Evolutionary conservation across 2,797 vertebrate species (phyloP).

Genomic region (Aphelocoma californica): DNA sequence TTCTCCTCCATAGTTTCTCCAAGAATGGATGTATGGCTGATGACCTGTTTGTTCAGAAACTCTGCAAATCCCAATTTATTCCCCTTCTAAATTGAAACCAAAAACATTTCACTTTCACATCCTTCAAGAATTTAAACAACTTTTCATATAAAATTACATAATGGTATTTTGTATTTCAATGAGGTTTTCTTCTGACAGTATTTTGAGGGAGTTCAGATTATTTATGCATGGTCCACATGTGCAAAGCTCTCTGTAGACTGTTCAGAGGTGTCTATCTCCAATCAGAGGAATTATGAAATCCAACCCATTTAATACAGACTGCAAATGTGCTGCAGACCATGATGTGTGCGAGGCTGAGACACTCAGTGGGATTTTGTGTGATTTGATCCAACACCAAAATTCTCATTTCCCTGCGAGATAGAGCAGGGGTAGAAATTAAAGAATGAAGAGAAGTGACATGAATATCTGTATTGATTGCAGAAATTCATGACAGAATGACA

Average conservation of each 20-base stretch:
- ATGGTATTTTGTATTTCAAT: neutral
- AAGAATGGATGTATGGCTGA: neutral
- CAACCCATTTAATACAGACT: neutral
- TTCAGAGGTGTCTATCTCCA: neutral
- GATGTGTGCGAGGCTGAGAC: rapidly evolving
- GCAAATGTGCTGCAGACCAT: neutral
- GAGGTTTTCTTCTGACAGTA: neutral
- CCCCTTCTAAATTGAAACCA: neutral
- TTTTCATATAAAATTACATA: neutral
- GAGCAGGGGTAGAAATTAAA: neutral
- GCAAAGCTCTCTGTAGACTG: neutral
- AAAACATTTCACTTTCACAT: neutral
- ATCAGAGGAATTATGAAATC: neutral
- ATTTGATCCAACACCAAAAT: neutral
- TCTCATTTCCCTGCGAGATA: neutral
- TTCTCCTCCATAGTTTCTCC: neutral
- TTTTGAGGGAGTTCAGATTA: neutral
- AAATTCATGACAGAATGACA: neutral
- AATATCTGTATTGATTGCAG: slow-evolving; percentile 21
- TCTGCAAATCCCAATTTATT: neutral
- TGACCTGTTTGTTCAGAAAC: neutral
- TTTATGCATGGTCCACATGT: neutral
- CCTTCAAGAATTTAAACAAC: neutral
- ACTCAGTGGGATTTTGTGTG: neutral
- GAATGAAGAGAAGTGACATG: neutral